Percentiles rank a stretch among this genome's conserved stretches.
phyloP scores from a whole-genome alignment of 92 coral and sea anemone species.

The Epizoanthus ramosus region DNA sequence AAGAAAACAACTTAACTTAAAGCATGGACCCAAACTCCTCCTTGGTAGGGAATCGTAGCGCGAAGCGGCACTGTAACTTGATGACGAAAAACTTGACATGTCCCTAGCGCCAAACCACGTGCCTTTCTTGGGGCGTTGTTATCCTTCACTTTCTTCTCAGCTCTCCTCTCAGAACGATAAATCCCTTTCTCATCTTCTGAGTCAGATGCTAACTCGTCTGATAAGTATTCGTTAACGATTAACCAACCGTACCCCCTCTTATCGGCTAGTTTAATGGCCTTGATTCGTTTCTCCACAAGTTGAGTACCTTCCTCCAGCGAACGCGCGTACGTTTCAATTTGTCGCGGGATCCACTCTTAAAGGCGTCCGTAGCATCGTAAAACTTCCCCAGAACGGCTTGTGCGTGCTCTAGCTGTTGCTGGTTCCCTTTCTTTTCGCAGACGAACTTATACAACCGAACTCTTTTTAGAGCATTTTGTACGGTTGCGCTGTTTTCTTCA shows the following conservation, averaged over 20 bases:
- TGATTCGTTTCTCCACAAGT: too few relatives aligned
- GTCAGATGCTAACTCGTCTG: too few relatives aligned
- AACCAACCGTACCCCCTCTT: conserved; percentile 39
- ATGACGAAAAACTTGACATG: conserved; percentile 21
- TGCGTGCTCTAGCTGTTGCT: conserved; percentile 31
- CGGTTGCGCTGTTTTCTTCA: conserved; percentile 23
- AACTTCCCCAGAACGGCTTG: conserved; percentile 42
- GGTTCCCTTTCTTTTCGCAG: conserved; percentile 27
- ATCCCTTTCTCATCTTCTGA: conserved; percentile 21
- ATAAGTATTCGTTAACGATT: conserved; percentile 29
- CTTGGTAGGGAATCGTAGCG: conserved; percentile 11
- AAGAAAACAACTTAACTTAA: conserved; percentile 36
- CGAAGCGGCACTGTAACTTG: too few relatives aligned
- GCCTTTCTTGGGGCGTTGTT: conserved; percentile 36
- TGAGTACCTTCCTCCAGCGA: too few relatives aligned
- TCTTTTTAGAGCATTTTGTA: conserved; percentile 37
- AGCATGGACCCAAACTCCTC: conserved; percentile 18
- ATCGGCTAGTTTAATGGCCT: conserved; percentile 38
- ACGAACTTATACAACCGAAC: conserved; percentile 24
- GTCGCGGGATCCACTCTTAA: conserved; percentile 19
- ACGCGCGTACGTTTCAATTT: conserved; percentile 21
- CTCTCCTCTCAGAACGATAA: too few relatives aligned
- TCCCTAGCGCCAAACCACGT: conserved; percentile 14
- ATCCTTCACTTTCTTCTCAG: conserved; percentile 20
- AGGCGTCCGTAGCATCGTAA: conserved; percentile 27